Evolutionary conservation across 2,888 invertebrate genomes (phyloP), one percentile per base, ranked within the genome.

Genomic region (Drosophila kambysellisi): DNA sequence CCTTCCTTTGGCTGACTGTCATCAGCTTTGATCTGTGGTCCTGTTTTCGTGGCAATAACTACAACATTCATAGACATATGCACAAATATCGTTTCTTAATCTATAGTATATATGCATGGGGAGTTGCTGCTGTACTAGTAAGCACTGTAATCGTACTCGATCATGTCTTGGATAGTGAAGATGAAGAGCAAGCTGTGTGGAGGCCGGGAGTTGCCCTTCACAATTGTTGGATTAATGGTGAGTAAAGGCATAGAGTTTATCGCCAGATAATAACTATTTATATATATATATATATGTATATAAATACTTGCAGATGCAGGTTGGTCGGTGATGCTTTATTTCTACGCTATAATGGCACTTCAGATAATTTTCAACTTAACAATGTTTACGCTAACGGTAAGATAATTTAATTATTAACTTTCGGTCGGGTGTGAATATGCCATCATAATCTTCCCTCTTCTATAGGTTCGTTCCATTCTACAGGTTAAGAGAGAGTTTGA

Each of bases 11-110:
- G 97, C 94, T 97, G 83, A 97, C 97, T 90, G 95, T 97, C 15
- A 97, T 97, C 95, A 97, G 97, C 92, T 95, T 96, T 91, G 97
- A 97, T 91, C 96, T 97, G 85, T 97, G 96, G 96, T 95, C 96
- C 94, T 81, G 80, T 59, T 86, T 92, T 37, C 79, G 83, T 0
- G 76, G 69, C 1, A 79, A 68, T 30, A 66, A 46, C 32, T 80
- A 73, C 33, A 77, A 70, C 0, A 60, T 70, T 5, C 77, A 74
- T n/a, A 82, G 80, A 15, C 74, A 74, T 41, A 64, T 78, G 11
- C 70, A 70, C 9, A 79, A 69, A 6, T 79, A 83, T 48, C 81
- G 87, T 0, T 92, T 92, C 51, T 35, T 77, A 3, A 33, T 85
- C 5, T 92, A 92, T 68, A 90, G 87, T 4, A 8, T 85, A 0